These are phyloP conservation scores for Pseudomugil tenellus DNA, from an alignment of 2,797 vertebrate genomes.

Conservation along the genomic window DNA sequence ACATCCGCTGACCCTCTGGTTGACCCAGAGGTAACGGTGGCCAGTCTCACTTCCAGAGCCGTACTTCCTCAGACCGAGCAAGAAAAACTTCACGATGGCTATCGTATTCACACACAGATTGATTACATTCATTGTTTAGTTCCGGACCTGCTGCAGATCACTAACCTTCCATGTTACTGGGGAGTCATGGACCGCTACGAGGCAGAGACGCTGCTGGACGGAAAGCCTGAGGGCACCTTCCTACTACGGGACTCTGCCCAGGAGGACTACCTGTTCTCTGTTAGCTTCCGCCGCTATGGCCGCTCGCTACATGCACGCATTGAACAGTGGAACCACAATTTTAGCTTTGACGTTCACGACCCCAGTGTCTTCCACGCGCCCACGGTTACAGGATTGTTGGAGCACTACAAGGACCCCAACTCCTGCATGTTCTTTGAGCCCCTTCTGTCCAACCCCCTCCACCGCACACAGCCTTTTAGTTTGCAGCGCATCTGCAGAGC, in stretches of 20 bases:
- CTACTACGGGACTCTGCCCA: constrained; percentile 88
- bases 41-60: constrained; percentile 41
- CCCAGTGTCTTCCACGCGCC: constrained; percentile 88
- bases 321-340: constrained; percentile 90
- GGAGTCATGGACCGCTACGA: constrained; percentile 89
- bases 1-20: constrained; percentile 46
- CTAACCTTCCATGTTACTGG: constrained; percentile 88
- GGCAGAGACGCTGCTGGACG: constrained; percentile 86
- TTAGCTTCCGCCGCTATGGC: constrained; percentile 88
- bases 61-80: constrained; percentile 48
- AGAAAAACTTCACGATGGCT: constrained; percentile 65
- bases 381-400: constrained; percentile 84
- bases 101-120: constrained; percentile 85
- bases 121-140: constrained; percentile 89
- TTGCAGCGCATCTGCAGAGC: constrained; percentile 87
- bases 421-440: constrained; percentile 92
- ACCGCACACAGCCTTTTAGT: constrained; percentile 84
- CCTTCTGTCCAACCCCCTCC: constrained; percentile 84
- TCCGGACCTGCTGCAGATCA: constrained; percentile 86
- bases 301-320: constrained; percentile 88
- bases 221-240: constrained; percentile 88
- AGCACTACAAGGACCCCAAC: constrained; percentile 90
- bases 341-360: constrained; percentile 89
- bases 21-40: constrained; percentile 58
- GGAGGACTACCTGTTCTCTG: constrained; percentile 90